These are phyloP conservation scores for Xylocopa sonorina DNA, from an alignment of 1,140 invertebrate species.

Conservation along the genomic window DNA sequence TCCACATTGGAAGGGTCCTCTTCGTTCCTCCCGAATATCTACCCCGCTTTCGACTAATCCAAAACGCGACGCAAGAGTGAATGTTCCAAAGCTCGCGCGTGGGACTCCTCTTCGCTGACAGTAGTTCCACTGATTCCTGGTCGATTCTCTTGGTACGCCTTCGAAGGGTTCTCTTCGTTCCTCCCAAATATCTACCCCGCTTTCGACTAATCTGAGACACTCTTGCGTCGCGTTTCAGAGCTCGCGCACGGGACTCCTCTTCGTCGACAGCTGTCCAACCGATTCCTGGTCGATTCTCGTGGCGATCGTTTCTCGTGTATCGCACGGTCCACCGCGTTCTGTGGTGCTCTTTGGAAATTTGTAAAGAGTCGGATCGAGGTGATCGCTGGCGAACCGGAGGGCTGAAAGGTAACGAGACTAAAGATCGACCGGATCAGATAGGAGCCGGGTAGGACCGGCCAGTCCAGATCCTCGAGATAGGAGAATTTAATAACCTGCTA, in stretches of 20 bases:
- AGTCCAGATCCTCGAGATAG: conserved; percentile 79
- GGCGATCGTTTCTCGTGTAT: conserved; percentile 9
- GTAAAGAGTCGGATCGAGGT: conserved; percentile 58
- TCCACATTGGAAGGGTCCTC: neutral
- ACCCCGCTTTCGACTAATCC: too few relatives aligned
- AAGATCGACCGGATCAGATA: conserved; percentile 79
- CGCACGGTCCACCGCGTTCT: neutral
- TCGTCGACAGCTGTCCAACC: neutral
- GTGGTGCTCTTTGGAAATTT: conserved; percentile 55
- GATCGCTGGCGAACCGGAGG: conserved; percentile 40
- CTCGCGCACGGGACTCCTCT: neutral
- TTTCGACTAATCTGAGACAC: too few relatives aligned
- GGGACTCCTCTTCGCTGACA: neutral
- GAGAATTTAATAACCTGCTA: conserved; percentile 82
- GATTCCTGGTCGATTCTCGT: conserved; percentile 19
- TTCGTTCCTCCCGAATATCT: too few relatives aligned
- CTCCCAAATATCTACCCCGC: too few relatives aligned
- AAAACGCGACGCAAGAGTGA: too few relatives aligned
- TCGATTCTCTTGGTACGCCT: neutral
- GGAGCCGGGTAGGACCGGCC: conserved; percentile 73
- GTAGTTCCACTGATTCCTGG: neutral
- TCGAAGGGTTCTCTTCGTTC: too few relatives aligned
- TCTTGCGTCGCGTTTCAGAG: too few relatives aligned
- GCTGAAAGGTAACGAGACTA: conserved; percentile 76
- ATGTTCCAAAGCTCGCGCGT: too few relatives aligned